Percentiles rank a stretch among this genome's conserved stretches.
phyloP scores from a whole-genome alignment of 2,888 invertebrate species.

The Pristionchus arcanus region DNA sequence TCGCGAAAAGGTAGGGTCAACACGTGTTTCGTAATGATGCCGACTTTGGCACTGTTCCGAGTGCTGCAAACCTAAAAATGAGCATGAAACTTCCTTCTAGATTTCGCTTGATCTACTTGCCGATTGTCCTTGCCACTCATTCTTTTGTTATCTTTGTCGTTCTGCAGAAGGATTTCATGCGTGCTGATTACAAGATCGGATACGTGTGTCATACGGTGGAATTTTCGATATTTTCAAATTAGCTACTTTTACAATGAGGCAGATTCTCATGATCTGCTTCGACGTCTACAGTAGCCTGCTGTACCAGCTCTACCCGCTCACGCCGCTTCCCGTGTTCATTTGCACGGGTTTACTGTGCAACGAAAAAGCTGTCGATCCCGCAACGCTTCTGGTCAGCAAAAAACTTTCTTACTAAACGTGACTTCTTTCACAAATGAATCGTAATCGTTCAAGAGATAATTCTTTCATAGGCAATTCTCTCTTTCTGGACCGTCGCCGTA shows the following conservation, averaged over 20 bases:
- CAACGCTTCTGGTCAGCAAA: background rate
- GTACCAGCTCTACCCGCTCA: background rate
- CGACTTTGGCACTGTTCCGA: no score
- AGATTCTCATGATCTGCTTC: background rate
- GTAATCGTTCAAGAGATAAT: no score
- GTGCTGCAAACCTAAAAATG: no score
- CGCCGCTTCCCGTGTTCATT: background rate
- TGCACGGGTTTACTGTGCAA: background rate
- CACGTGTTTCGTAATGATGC: no score
- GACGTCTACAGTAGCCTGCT: background rate
- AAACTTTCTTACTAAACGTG: background rate
- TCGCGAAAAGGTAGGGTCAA: background rate
- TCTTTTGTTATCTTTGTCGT: background rate
- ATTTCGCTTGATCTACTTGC: background rate
- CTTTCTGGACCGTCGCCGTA: background rate
- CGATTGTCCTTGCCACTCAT: background rate
- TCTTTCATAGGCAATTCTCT: background rate
- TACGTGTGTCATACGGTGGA: background rate
- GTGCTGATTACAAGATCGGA: background rate
- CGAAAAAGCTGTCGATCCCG: background rate
- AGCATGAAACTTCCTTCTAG: no score
- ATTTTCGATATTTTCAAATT: no score
- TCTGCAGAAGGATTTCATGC: background rate
- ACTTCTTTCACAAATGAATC: no score
- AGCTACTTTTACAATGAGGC: no score